Base-by-base conservation (phyloP, 2,888 invertebrate genomes). In the Cheilosia scutellata region DNA sequence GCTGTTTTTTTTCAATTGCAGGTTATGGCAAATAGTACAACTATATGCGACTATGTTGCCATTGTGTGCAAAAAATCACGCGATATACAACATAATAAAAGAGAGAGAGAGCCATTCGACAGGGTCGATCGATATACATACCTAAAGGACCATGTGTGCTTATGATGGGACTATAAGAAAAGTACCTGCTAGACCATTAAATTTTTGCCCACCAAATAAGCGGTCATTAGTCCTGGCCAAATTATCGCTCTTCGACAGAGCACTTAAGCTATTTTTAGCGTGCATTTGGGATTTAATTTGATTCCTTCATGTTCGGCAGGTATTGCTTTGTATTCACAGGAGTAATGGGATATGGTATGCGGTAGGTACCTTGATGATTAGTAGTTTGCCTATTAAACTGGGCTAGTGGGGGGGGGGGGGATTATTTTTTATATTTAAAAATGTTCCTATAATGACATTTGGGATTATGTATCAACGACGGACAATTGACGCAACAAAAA, bases 201-300 rank as follows among this genome's bases (percentile, higher is more conserved):
- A 70, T 62, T 68, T 55, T 68, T 70, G 42, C 70, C 77, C 70
- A 60, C 42, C 42, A 74, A 77, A 77, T 77, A 77, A 53, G 62
- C 77, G 68, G 77, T 77, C 71, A 78, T 71, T 79, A 79, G 71
- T 79, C 58, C 42, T 79, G 42, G 51, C 65, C 51, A 72, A 78
- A 72, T 79, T 65, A 79, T 72, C 65, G 72, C 58, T 65, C 65
- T 65, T 65, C 65, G 65, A 65, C 57, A 51, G 79, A 49, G 33
- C 42, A 79, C 58, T 72, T 72, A 72, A 79, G 65, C 51, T 72
- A 79, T 58, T 60, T 79, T 65, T 79, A 53, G 79, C 79, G 47
- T 79, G 79, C 72, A 51, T 31, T 79, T 37, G 1, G 60, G 13
- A 44, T 72, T 72, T 51, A 62, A 55, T 72, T 72, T 71, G 47